A percentile compares a stretch with the other conserved stretches of the same genome.
Conservation (phyloP, 1,140 invertebrate species). For the Hermetia illucens region DNA sequence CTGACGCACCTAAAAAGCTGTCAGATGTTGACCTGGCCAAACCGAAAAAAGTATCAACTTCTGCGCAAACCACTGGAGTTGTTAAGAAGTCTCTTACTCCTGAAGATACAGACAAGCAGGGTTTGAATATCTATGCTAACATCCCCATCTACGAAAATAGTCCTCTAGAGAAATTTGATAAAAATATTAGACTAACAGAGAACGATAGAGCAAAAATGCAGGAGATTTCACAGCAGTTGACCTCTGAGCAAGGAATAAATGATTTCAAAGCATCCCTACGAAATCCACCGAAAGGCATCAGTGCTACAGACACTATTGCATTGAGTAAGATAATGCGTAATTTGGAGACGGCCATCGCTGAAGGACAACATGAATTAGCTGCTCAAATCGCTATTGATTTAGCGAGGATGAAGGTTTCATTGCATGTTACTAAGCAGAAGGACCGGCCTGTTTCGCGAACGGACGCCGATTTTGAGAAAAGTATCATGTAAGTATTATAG, state of each 20-base stretch:
- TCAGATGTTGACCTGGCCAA: neutral
- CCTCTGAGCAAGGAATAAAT: neutral
- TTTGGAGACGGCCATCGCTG: constrained; percentile 51
- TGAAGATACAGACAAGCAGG: too few relatives aligned
- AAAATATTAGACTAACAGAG: neutral
- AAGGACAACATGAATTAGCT: constrained; percentile 49
- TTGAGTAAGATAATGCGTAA: constrained; percentile 46
- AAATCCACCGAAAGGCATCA: neutral
- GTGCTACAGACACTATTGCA: constrained; percentile 36
- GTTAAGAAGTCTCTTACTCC: too few relatives aligned
- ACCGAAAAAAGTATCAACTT: constrained; percentile 3
- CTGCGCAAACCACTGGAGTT: neutral
- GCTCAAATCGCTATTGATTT: constrained; percentile 52
- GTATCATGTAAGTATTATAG: too few relatives aligned
- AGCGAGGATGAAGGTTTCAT: constrained; percentile 49
- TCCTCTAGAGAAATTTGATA: too few relatives aligned
- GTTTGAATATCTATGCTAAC: too few relatives aligned
- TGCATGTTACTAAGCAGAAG: constrained; percentile 44
- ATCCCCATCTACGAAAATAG: too few relatives aligned
- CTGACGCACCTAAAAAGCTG: neutral
- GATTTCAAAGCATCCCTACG: neutral
- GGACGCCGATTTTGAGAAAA: too few relatives aligned
- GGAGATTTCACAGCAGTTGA: neutral
- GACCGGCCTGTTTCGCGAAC: too few relatives aligned
- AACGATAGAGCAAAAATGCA: constrained; percentile 2